Evolutionary conservation across 1,140 invertebrate genomes (phyloP), one percentile per base, ranked within the genome.

Genomic region (Lasaia peninsularis): DNA sequence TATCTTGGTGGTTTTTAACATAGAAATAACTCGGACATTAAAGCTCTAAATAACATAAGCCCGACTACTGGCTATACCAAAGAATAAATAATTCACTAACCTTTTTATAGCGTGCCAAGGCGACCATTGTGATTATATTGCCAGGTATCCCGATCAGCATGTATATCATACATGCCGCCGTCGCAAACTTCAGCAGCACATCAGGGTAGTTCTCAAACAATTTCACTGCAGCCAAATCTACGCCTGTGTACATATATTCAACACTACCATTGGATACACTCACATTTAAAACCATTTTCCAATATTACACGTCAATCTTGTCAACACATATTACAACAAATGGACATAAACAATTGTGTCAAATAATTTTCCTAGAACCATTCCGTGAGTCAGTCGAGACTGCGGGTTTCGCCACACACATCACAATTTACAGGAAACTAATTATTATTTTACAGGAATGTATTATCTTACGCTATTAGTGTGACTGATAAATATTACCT

Each of bases 101-200:
- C 91, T 95, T 95, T 87, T 93, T 94, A 56, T 93, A 95, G 6
- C 93, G 90, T 24, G 93, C 92, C 10, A 96, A 89, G 0, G 95
- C 94, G 4, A 93, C 85, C 52, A 96, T 94, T 12, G 95, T 96
- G 68, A 95, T 92, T 16, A 95, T 86, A 78, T 96, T 96, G 1
- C 94, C 95, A 10, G 95, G 94, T 18, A 96, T 93, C 9, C 95
- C 95, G 49, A 96, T 87, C 58, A 95, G 75, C 89, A 95, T 95
- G 83, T 96, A 96, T 2, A 95, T 75, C 1, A 94, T 78, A 80
- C 95, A 96, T 69, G 92, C 93, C 48, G 90, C 84, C 10, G 93
- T 92, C 2, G 95, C 95, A 51, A 95, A 93, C 32, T 91, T 87
- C 33, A 96, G 83, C 54, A 96, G 78, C 33, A 89, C 90, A 1